Evolutionary conservation across 2,113 vertebrate species (phyloP).

Genomic region (Gopherus flavomarginatus): DNA sequence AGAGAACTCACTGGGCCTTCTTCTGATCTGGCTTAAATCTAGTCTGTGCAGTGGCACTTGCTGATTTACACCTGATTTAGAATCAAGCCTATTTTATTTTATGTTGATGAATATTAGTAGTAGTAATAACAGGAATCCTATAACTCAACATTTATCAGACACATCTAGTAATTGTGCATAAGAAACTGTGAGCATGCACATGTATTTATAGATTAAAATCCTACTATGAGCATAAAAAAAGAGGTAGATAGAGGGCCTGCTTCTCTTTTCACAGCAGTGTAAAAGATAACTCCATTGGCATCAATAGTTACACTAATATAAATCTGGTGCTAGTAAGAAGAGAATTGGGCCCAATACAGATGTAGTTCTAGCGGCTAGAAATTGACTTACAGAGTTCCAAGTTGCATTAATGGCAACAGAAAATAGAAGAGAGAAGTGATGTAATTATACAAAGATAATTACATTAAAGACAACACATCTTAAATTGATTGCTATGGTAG

Average conservation of each 20-base stretch:
- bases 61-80: neutral
- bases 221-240: neutral
- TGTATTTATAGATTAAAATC: neutral
- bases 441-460: slow-evolving; percentile 2
- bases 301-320: neutral
- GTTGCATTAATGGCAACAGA: neutral
- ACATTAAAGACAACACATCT: neutral
- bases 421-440: neutral
- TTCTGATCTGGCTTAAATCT: neutral
- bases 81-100: neutral
- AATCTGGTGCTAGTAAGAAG: neutral
- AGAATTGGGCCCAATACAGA: neutral
- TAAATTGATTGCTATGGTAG: neutral
- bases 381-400: neutral
- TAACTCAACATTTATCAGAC: neutral
- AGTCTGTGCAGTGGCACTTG: neutral
- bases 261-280: neutral
- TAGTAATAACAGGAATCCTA: neutral
- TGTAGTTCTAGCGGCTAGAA: neutral
- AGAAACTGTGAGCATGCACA: neutral
- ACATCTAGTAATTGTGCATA: neutral
- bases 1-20: neutral
- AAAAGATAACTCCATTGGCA: neutral
- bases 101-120: neutral
- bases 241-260: neutral